Evolutionary conservation across 2,797 vertebrate genomes (phyloP), one percentile per base, ranked within the genome.

Genomic region (Malacoctenus gilli): DNA sequence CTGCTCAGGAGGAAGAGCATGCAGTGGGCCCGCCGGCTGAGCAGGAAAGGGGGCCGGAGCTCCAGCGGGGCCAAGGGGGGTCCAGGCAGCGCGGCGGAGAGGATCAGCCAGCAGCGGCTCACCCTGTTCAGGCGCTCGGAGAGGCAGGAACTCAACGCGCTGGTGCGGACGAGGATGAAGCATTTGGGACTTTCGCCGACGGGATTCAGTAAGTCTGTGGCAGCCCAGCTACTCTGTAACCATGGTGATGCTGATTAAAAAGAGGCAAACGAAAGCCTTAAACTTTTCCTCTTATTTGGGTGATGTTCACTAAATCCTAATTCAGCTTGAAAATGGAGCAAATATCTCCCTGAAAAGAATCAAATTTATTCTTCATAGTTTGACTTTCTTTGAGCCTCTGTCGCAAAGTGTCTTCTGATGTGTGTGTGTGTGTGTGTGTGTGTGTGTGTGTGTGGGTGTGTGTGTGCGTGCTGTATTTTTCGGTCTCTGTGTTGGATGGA

Each of bases 1-100:
- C 86, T 94, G 58, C 90, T 94, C 34, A 73, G 93, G 64, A 90
- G 92, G 69, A 94, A 94, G 85, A 94, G 93, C 86, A 93, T 94
- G 93, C 93, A 93, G 85, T 94, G 93, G 93, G 93, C 93, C 0
- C 88, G 93, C 8, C 83, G 93, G 16, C 85, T 94, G 51, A 94
- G 92, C 83, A 84, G 93, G 52, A 93, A 93, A 63, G 91, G 93
- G 0, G 89, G 89, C 0, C 89, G 92, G n/a, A 64, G 86, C 16
- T 89, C 86, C 21, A 79, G 83, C 0, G 85, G 84, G 3, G 78
- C 90, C 66, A 93, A 93, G 56, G 91, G 91, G 16, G 91, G 88
- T 1, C 76, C 90, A 0, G 91, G 91, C 8, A 92, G 91, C 1
- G 91, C 92, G 0, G 92, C 93, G 0, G 93, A 93, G 73, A 87